Conservation (phyloP, 2,888 invertebrate species). For the Drosophila kuntzei region DNA sequence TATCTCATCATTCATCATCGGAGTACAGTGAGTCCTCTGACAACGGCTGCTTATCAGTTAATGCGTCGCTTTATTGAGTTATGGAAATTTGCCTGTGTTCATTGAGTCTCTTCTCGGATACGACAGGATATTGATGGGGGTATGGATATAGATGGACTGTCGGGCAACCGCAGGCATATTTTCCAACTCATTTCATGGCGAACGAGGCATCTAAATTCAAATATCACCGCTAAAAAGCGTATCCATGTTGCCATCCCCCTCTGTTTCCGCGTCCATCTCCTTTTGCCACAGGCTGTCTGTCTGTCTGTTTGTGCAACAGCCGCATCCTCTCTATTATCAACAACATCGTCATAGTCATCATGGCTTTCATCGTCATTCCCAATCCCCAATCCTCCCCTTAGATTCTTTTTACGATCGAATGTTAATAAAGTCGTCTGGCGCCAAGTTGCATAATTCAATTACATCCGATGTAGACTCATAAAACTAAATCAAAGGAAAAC, state of each 20-base stretch:
- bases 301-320: conserved; percentile 50
- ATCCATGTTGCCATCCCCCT: conserved; percentile 51
- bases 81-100: conserved; percentile 48
- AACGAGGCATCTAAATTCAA: conserved; percentile 66
- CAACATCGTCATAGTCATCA: conserved; percentile 35
- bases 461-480: conserved; percentile 85
- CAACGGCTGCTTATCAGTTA: conserved; percentile 57
- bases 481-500: conserved; percentile 85
- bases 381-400: conserved; percentile 10
- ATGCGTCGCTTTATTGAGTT: conserved; percentile 62
- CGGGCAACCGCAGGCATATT: conserved; percentile 74
- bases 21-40: conserved; percentile 12
- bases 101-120: conserved; percentile 29
- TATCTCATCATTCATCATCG: conserved; percentile 43
- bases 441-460: conserved; percentile 85
- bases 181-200: conserved; percentile 82
- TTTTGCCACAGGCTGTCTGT: conserved; percentile 19
- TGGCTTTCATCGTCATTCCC: conserved; percentile 42
- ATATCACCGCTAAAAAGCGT: conserved; percentile 76
- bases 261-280: conserved; percentile 3
- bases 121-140: conserved; percentile 18
- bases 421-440: conserved; percentile 84
- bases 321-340: conserved; percentile 40
- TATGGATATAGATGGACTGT: conserved; percentile 17
- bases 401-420: conserved; percentile 77